These are phyloP conservation scores for Acrocephalus arundinaceus DNA, from an alignment of 2,113 vertebrate genomes.

Conservation along the genomic window DNA sequence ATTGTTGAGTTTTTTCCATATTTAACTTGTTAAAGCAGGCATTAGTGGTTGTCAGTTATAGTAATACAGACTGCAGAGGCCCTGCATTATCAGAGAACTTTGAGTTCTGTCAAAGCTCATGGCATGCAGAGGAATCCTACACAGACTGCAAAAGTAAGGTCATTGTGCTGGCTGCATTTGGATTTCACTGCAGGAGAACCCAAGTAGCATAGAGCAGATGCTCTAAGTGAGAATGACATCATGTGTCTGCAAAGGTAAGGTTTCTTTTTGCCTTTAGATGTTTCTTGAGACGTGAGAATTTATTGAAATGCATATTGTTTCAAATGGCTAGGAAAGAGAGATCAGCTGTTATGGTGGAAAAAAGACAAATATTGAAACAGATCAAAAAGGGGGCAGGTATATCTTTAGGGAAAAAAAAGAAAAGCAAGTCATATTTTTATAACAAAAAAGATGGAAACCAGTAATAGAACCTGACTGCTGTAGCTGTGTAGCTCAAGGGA, in stretches of 20 bases:
- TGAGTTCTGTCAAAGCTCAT: background rate
- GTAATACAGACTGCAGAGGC: background rate
- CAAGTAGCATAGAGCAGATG: background rate
- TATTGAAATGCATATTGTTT: conserved; percentile 2
- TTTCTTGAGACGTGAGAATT: background rate
- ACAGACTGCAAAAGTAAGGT: background rate
- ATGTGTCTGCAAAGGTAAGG: background rate
- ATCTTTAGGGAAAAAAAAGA: background rate
- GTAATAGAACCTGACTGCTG: background rate
- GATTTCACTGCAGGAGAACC: background rate
- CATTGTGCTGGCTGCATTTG: background rate
- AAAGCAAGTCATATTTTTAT: background rate
- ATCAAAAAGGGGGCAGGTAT: background rate
- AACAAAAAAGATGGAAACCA: conserved; percentile 6
- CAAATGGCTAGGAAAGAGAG: background rate
- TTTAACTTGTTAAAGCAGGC: background rate
- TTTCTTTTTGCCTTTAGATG: background rate
- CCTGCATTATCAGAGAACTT: background rate
- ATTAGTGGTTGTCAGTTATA: background rate
- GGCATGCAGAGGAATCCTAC: background rate
- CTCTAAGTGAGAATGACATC: background rate
- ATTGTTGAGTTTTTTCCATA: background rate
- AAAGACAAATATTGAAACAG: background rate
- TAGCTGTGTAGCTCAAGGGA: background rate
- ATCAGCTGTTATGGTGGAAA: background rate